Conservation (phyloP, 2,888 invertebrate species). For the Tribolium freemani region DNA sequence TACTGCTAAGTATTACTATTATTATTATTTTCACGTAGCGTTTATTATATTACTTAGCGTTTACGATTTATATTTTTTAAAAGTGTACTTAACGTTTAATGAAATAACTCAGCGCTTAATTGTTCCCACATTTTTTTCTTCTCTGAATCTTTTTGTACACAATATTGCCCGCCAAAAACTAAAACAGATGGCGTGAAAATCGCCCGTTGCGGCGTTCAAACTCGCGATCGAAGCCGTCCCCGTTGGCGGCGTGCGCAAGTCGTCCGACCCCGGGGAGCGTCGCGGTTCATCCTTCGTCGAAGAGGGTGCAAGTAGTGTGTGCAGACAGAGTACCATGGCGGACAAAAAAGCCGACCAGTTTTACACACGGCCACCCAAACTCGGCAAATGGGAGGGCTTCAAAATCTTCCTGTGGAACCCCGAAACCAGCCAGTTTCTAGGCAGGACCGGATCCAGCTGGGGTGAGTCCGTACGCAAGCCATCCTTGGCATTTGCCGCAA, state of each 20-base stretch:
- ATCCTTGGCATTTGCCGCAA: constrained; percentile 42
- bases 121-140: no score
- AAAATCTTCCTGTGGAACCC: constrained; percentile 91
- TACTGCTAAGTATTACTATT: no score
- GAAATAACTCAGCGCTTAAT: no score
- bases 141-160: no score
- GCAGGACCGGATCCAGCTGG: constrained; percentile 94
- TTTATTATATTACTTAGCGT: no score
- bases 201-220: no score
- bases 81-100: no score
- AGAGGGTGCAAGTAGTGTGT: constrained; percentile 20
- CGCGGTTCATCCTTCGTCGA: constrained; percentile 34
- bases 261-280: constrained; percentile 58
- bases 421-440: constrained; percentile 92
- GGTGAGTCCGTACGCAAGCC: constrained; percentile 76
- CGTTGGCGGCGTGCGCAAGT: constrained; percentile 56
- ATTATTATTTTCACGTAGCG: no score
- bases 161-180: no score
- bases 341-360: constrained; percentile 86
- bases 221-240: constrained; percentile 56
- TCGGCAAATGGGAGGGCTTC: constrained; percentile 89
- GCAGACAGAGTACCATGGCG: constrained; percentile 68
- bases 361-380: constrained; percentile 84
- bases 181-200: no score
- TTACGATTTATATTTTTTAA: no score